Base-by-base conservation (phyloP, 2,797 vertebrate genomes). In the Emys orbicularis region DNA sequence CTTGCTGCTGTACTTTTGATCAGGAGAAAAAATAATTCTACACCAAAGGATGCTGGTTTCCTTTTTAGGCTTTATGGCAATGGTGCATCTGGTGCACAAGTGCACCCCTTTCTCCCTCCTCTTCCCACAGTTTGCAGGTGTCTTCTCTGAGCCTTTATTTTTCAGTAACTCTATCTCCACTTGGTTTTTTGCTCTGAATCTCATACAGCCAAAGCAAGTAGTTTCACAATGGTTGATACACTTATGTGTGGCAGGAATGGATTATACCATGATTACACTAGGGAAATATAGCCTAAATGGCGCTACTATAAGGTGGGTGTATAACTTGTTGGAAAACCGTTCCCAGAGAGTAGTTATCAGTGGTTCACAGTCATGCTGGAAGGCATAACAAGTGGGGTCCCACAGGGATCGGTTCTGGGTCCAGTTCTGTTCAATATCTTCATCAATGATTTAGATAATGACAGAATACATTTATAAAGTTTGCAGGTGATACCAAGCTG, bases 1-100 rank as follows among this genome's bases (percentile, higher is more conserved):
- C 65, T 96, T 90, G 95, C 88, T 95, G 53, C 21, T 96, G 90
- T 53, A 90, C 89, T 93, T 97, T 94, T 94, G 65, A 94, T 95
- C 86, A 89, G 86, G 94, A 94, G 81, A 92, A 93, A 96, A 29
- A 16, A 72, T 41, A 77, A 47, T 52, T 97, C 94, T 82, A 90
- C 23, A 68, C 37, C 0, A 0, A 95, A 96, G 92, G 50, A 87
- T 81, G 82, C 86, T 92, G 92, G 94, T 90, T 97, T 96, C 84
- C 88, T 47, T 47, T 72, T 72, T 77, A 49, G 72, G 19, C 19
- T 87, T 92, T 91, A 90, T 1, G 0, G 80, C 90, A 94, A 94
- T 94, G 0, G 74, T 81, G 72, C 37, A 96, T 77, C 94, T 96
- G 94, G 90, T 96, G 25, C 72, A 47, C 23, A 76, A 76, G 25